phyloP scores from a whole-genome alignment of 2,888 invertebrate species.

The Ennomos erosarius region DNA sequence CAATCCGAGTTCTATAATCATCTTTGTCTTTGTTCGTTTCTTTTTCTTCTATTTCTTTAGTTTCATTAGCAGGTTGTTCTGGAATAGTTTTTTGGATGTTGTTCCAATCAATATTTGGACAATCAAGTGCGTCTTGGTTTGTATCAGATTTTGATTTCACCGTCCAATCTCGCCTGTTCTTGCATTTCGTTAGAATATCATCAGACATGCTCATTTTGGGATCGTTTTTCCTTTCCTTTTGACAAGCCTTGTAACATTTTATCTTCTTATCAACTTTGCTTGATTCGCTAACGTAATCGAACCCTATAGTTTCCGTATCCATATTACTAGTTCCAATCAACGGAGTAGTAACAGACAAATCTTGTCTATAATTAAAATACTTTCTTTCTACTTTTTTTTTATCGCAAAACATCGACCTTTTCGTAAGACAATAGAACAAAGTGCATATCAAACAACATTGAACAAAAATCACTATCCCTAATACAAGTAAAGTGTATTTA shows the following conservation, averaged over 20 bases:
- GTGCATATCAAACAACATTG: conserved; percentile 67
- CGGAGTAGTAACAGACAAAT: conserved; percentile 73
- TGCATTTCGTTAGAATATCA: conserved; percentile 73
- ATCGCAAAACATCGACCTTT: conserved; percentile 48
- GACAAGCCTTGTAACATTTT: conserved; percentile 72
- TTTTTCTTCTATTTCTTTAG: conserved; percentile 53
- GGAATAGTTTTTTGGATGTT: not conserved
- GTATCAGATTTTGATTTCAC: conserved; percentile 55
- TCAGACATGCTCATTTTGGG: conserved; percentile 68
- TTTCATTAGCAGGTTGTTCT: conserved; percentile 3
- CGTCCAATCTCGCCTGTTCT: conserved; percentile 71
- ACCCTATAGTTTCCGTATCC: conserved; percentile 68
- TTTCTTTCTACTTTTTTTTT: conserved; percentile 58
- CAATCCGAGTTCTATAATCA: conserved; percentile 24
- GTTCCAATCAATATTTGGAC: conserved; percentile 6
- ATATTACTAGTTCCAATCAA: conserved; percentile 68
- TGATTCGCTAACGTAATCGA: conserved; percentile 63
- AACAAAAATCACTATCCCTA: conserved; percentile 51
- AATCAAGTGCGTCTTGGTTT: conserved; percentile 4
- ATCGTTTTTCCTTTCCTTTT: conserved; percentile 57
- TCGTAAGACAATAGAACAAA: conserved; percentile 58
- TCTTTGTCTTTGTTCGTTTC: conserved; percentile 32
- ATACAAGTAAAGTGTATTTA: conserved; percentile 50
- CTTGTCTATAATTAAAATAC: conserved; percentile 67
- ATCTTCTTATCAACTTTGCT: conserved; percentile 66